Percentiles rank a stretch among this genome's conserved stretches.
These are phyloP conservation scores for Nesoenas mayeri DNA, from an alignment of 2,113 vertebrate genomes.

Conservation along the genomic window DNA sequence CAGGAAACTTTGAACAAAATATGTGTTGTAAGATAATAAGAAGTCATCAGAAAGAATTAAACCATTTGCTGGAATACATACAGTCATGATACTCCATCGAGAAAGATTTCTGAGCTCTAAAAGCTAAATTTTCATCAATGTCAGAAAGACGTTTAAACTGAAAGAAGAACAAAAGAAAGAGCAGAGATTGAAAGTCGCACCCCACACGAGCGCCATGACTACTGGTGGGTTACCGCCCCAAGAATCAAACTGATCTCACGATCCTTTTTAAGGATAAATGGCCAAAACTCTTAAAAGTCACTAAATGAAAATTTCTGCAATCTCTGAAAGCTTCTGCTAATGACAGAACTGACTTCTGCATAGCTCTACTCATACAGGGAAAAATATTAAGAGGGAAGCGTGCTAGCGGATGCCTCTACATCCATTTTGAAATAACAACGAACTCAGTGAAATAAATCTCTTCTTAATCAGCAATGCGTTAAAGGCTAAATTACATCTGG, in stretches of 20 bases:
- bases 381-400: not conserved
- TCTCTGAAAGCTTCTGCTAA: not conserved
- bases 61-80: not conserved
- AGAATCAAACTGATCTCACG: not conserved
- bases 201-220: not conserved
- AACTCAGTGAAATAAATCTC: constrained; percentile 43
- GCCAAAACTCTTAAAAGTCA: not conserved
- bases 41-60: not conserved
- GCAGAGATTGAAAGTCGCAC: not conserved
- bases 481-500: constrained; percentile 26
- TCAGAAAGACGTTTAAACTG: not conserved
- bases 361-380: not conserved
- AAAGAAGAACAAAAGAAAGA: not conserved
- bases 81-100: not conserved
- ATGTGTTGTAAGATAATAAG: not conserved
- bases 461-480: constrained; percentile 32
- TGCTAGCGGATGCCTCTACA: not conserved
- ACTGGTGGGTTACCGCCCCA: not conserved
- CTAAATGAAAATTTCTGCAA: not conserved
- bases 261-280: not conserved
- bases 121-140: not conserved
- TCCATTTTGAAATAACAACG: not conserved
- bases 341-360: not conserved
- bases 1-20: not conserved
- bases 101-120: not conserved